phyloP scores from a whole-genome alignment of 2,113 vertebrate species.

The Dasyurus viverrinus region DNA sequence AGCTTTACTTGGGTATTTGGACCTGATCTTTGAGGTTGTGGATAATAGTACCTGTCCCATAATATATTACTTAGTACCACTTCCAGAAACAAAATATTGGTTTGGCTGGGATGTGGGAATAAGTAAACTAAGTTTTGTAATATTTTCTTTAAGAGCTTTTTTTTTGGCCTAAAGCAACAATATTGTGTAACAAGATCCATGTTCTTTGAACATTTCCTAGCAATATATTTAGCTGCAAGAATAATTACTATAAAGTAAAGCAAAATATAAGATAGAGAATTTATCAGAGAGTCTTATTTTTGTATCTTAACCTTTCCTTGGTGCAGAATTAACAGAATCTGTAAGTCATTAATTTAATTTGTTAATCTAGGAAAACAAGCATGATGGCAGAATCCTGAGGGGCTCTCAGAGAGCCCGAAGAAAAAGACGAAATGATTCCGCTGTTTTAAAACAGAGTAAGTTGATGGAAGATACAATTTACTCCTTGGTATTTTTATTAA shows the following conservation, averaged over 20 bases:
- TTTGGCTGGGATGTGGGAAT: neutral
- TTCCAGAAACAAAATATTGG: neutral
- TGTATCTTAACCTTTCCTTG: constrained; percentile 17
- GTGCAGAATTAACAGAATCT: constrained; percentile 46
- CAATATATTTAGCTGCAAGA: neutral
- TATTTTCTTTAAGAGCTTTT: constrained; percentile 32
- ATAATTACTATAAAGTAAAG: neutral
- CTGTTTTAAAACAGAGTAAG: constrained; percentile 89
- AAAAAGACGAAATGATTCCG: constrained; percentile 88
- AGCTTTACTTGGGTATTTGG: neutral
- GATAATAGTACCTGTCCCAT: neutral
- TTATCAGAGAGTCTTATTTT: neutral
- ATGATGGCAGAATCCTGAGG: constrained; percentile 86
- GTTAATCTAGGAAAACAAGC: constrained; percentile 87
- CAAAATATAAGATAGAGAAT: neutral
- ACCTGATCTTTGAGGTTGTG: neutral
- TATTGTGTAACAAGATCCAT: constrained; percentile 50
- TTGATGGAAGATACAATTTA: constrained; percentile 28
- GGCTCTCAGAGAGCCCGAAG: constrained; percentile 87
- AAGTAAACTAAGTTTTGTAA: neutral
- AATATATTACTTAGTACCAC: neutral
- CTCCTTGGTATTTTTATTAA: neutral
- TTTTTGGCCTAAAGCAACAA: constrained; percentile 51
- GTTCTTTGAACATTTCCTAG: neutral
- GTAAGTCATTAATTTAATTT: constrained; percentile 45